Conservation (phyloP, 2,113 vertebrate species). For the Sylvilagus bachmani region DNA sequence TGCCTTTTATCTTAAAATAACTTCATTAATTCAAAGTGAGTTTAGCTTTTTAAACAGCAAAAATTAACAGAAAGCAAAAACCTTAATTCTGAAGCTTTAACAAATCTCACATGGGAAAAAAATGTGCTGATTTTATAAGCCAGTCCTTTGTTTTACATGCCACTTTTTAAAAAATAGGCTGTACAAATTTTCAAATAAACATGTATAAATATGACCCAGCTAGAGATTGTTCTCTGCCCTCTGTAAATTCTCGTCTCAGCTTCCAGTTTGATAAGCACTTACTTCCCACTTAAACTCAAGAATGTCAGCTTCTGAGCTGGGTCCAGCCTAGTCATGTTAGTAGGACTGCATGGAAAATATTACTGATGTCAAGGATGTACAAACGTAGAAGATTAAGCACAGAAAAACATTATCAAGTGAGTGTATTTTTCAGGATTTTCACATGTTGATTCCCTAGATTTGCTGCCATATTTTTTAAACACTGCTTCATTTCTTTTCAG, state of each 20-base stretch:
- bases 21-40: background rate
- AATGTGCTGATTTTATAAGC: background rate
- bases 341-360: slow-evolving; percentile 59
- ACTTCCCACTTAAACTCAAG: slow-evolving; percentile 69
- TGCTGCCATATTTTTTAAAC: background rate
- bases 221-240: background rate
- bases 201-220: slow-evolving; percentile 22
- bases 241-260: background rate
- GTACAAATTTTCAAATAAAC: background rate
- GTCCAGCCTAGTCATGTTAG: slow-evolving; percentile 66
- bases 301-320: slow-evolving; percentile 74
- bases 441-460: background rate
- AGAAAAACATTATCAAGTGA: background rate
- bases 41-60: background rate
- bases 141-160: background rate
- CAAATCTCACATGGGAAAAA: background rate
- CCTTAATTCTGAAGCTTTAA: background rate
- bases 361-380: slow-evolving; percentile 71
- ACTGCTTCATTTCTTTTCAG: background rate
- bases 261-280: slow-evolving; percentile 34
- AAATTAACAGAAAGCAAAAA: background rate
- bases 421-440: slow-evolving; percentile 1
- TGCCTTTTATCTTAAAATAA: slow-evolving; percentile 34
- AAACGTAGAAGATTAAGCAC: slow-evolving; percentile 41
- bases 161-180: background rate